Base-by-base conservation (phyloP, 2,888 invertebrate genomes). In the Heliconius erato region DNA sequence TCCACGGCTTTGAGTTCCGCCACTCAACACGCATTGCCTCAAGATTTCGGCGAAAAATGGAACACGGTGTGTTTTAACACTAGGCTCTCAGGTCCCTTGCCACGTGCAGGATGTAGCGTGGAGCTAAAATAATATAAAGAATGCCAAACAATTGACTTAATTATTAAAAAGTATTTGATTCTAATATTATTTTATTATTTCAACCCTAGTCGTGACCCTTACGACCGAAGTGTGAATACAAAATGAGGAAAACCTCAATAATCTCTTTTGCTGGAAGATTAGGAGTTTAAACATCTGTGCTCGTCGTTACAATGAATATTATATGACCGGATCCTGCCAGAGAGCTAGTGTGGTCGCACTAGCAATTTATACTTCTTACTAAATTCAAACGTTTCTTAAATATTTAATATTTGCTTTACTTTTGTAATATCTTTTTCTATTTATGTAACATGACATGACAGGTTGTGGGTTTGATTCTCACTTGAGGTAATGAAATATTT, bases 241-340 rank as follows among this genome's bases (percentile, higher is more conserved):
- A 72, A 68, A 82, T n/a, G 67, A 65, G 74, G 67, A 40, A 82
- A 84, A 82, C 65, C 67, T 65, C 65, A n/a, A 74, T 79, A 79
- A 74, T 54, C 79, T 82, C 26, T 79, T 76, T 79, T 40, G 26
- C 40, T 40, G 44, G 74, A 80, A 49, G 79, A 79, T 83, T 69
- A 80, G 77, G 69, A 74, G 82, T 79, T 79, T 79, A 83, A 79
- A 77, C 82, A 82, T 79, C 80, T 83, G 79, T 68, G 81, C 74
- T 76, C 80, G 65, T 82, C 76, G 59, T 83, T 82, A 80, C 71
- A 74, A 80, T 84, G 74, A 84, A 83, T 82, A 76, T 76, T 77
- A 77, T 80, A 74, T 80, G 71, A 69, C 74, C 67, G 71, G 71
- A 79, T 74, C 54, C 69, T 35, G 65, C 71, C 40, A 74, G 68